These are phyloP conservation scores for Toxotes chatareus DNA, from an alignment of 2,113 vertebrate species.

Conservation along the genomic window DNA sequence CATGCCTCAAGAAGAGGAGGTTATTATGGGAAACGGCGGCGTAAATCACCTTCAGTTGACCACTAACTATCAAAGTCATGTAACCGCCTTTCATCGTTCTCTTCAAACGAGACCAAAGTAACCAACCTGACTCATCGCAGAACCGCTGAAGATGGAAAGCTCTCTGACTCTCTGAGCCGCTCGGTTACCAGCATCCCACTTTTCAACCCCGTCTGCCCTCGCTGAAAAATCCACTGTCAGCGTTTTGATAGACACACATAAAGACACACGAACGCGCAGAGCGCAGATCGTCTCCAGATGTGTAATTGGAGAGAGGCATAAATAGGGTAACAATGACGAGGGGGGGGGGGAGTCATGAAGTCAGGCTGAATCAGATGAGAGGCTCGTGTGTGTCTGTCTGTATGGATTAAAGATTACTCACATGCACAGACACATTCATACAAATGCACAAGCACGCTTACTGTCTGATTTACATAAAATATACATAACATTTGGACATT, in stretches of 20 bases:
- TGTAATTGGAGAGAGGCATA: slow-evolving; percentile 71
- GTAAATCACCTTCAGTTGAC: slow-evolving; percentile 44
- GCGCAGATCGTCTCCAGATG: slow-evolving; percentile 78
- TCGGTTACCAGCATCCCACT: slow-evolving; percentile 6
- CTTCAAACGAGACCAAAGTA: slow-evolving; percentile 30
- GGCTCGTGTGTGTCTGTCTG: slow-evolving; percentile 54
- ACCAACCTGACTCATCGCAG: slow-evolving; percentile 54
- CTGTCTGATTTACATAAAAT: background rate
- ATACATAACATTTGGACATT: no score
- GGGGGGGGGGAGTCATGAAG: slow-evolving; percentile 16
- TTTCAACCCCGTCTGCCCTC: slow-evolving; percentile 40
- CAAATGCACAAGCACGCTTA: background rate
- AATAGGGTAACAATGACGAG: slow-evolving; percentile 66
- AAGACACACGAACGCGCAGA: slow-evolving; percentile 33
- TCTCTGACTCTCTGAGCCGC: background rate
- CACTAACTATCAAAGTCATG: slow-evolving; percentile 42
- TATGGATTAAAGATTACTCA: slow-evolving; percentile 15
- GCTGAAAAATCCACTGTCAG: slow-evolving; percentile 47
- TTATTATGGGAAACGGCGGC: slow-evolving; percentile 11
- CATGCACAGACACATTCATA: background rate
- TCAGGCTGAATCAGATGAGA: slow-evolving; percentile 60
- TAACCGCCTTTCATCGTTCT: slow-evolving; percentile 37
- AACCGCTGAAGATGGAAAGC: slow-evolving; percentile 22
- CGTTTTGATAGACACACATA: slow-evolving; percentile 40
- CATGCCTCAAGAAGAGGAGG: slow-evolving; percentile 1